These are phyloP conservation scores for Chamaea fasciata DNA, from an alignment of 2,113 vertebrate species.

Conservation along the genomic window DNA sequence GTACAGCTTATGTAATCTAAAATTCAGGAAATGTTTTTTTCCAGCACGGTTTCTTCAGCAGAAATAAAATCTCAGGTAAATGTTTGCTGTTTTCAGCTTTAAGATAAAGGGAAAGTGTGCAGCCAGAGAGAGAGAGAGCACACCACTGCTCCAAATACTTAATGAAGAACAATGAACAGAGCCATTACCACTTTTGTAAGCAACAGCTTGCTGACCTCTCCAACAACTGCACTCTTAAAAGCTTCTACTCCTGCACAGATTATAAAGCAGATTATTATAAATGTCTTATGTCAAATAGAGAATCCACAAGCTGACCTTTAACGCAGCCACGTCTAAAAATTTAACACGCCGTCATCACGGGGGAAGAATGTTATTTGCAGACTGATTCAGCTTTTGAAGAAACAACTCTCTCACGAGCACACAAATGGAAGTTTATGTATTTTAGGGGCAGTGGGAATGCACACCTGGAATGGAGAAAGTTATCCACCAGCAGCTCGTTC, in stretches of 20 bases:
- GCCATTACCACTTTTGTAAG: neutral
- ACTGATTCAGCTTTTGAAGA: neutral
- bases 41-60: neutral
- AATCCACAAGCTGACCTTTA: neutral
- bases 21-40: neutral
- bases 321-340: accelerated
- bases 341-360: accelerated
- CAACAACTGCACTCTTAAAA: neutral
- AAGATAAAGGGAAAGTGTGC: neutral
- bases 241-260: neutral
- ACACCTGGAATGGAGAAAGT: neutral
- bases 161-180: accelerated
- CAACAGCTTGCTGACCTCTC: neutral
- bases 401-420: neutral
- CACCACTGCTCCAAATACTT: neutral
- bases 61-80: neutral
- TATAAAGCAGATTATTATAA: neutral
- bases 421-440: neutral
- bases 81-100: neutral
- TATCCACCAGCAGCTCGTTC: neutral
- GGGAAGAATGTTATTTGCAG: neutral
- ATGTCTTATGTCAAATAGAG: neutral
- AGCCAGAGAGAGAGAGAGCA: neutral
- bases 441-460: neutral
- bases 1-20: neutral